Evolutionary conservation across 2,113 vertebrate genomes (phyloP).

Genomic region (Rhipidura dahli): DNA sequence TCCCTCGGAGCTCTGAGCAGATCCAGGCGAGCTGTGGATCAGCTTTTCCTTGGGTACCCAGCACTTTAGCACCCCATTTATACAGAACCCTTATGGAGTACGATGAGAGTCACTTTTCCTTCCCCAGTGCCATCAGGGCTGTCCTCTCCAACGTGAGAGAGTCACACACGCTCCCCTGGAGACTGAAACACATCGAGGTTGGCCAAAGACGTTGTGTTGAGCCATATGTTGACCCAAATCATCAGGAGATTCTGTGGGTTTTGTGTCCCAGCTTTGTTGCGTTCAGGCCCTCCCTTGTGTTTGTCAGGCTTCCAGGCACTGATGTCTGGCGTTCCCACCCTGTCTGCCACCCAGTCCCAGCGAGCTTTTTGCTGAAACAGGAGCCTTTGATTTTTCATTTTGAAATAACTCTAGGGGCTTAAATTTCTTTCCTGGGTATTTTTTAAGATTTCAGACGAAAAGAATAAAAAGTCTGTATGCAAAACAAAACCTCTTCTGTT

Average conservation of each 20-base stretch:
- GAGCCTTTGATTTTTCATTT: constrained; percentile 37
- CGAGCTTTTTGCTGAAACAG: not conserved
- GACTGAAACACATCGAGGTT: not conserved
- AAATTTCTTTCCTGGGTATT: not conserved
- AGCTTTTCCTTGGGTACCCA: not conserved
- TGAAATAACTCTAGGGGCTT: constrained; percentile 11
- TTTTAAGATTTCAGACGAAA: not conserved
- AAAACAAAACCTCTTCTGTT: not conserved
- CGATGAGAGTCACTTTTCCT: not conserved
- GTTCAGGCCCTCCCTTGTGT: not conserved
- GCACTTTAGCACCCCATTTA: not conserved
- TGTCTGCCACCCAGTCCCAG: constrained; percentile 59
- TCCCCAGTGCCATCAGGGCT: not conserved
- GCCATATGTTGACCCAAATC: constrained; percentile 61
- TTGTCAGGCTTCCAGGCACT: constrained; percentile 59
- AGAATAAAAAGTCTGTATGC: not conserved
- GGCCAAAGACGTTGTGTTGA: not conserved
- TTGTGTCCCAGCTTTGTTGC: constrained; percentile 33
- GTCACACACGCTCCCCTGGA: not conserved
- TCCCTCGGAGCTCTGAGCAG: not conserved
- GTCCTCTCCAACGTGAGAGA: not conserved
- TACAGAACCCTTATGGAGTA: not conserved
- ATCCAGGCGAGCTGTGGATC: not conserved
- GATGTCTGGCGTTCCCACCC: constrained; percentile 59
- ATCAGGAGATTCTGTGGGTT: constrained; percentile 27